Evolutionary conservation across 2,888 invertebrate genomes (phyloP).

Genomic region (Cosmia pyralina): DNA sequence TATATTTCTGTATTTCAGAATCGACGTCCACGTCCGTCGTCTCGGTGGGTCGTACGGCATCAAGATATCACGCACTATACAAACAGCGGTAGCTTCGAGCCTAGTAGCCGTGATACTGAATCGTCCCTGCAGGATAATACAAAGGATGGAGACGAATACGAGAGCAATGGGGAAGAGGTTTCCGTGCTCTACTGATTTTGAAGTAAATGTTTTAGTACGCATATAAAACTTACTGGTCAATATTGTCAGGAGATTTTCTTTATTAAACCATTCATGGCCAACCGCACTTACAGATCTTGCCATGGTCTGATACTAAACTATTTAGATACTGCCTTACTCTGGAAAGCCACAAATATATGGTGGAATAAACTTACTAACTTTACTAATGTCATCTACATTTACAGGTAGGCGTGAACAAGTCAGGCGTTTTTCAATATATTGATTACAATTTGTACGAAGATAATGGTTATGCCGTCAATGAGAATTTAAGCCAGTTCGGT

Average conservation of each 20-base stretch:
- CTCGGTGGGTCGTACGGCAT: slow-evolving; percentile 92
- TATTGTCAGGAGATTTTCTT: not conserved
- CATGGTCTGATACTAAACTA: not conserved
- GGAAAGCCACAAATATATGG: not conserved
- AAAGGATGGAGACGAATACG: slow-evolving; percentile 87
- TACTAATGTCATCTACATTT: slow-evolving; percentile 3
- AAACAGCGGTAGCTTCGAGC: slow-evolving; percentile 91
- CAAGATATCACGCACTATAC: slow-evolving; percentile 91
- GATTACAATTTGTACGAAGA: slow-evolving; percentile 86
- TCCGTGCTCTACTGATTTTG: slow-evolving; percentile 71
- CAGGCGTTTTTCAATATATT: slow-evolving; percentile 87
- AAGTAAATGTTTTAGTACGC: slow-evolving; percentile 31
- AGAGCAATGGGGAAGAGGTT: slow-evolving; percentile 82
- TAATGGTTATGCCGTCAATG: slow-evolving; percentile 80
- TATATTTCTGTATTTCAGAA: slow-evolving; percentile 79
- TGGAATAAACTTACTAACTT: not conserved
- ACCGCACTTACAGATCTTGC: not conserved
- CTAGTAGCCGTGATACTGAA: slow-evolving; percentile 91
- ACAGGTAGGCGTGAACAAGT: slow-evolving; percentile 76
- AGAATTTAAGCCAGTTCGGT: slow-evolving; percentile 61
- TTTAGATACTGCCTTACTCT: not conserved
- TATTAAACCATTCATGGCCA: not conserved
- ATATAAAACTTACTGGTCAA: not conserved
- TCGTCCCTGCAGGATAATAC: slow-evolving; percentile 91
- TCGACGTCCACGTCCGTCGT: slow-evolving; percentile 55